Percentiles rank a stretch among this genome's conserved stretches.
Conservation (phyloP, 2,888 invertebrate genomes). For the Cerceris rybyensis region DNA sequence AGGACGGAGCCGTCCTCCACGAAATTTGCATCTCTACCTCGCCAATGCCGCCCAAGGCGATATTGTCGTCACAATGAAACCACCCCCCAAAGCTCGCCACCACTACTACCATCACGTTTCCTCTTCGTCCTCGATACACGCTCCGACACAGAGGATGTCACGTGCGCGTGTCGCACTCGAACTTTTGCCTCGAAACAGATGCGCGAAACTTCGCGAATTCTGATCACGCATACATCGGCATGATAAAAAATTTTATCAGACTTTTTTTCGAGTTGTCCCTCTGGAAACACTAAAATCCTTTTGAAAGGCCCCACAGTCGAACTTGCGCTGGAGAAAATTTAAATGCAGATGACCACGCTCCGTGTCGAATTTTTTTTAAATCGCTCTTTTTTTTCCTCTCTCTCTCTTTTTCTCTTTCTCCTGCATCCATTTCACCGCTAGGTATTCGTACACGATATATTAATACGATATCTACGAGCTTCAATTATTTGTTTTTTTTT, state of each 20-base stretch:
- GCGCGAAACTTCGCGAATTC: slow-evolving; percentile 69
- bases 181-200: slow-evolving; percentile 69
- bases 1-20: slow-evolving; percentile 58
- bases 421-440: too few species aligned
- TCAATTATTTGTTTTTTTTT: neutral
- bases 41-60: slow-evolving; percentile 78
- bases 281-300: slow-evolving; percentile 40
- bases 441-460: too few species aligned
- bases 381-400: neutral
- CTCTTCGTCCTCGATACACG: slow-evolving; percentile 45
- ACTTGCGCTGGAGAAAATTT: slow-evolving; percentile 53
- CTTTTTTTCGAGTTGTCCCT: slow-evolving; percentile 28
- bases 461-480: too few species aligned
- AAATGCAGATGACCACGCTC: slow-evolving; percentile 41
- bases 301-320: slow-evolving; percentile 31
- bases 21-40: slow-evolving; percentile 74
- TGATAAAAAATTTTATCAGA: slow-evolving; percentile 59
- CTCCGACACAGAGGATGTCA: slow-evolving; percentile 59
- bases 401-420: too few species aligned
- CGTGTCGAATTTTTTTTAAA: slow-evolving; percentile 40
- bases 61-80: slow-evolving; percentile 79
- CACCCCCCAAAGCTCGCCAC: slow-evolving; percentile 61
- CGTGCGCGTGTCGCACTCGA: slow-evolving; percentile 67
- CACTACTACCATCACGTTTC: neutral
- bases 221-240: slow-evolving; percentile 66